Percentiles rank a stretch among this genome's conserved stretches.
Conservation (phyloP, 2,113 vertebrate species). For the Micromys minutus region DNA sequence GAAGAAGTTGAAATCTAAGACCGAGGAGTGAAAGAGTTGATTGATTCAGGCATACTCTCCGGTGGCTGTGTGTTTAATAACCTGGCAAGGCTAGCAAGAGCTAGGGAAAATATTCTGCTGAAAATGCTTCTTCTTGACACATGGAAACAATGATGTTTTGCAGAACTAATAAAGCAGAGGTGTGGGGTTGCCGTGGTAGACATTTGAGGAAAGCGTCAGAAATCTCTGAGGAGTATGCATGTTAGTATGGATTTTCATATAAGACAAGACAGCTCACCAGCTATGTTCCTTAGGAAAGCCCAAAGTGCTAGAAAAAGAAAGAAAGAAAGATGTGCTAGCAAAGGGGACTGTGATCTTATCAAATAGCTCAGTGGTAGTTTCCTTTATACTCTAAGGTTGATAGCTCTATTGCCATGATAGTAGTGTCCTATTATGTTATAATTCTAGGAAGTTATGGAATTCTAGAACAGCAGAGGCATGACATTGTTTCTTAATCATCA, state of each 20-base stretch:
- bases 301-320: neutral
- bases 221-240: neutral
- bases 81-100: neutral
- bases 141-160: slow-evolving; percentile 21
- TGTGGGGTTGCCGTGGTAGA: neutral
- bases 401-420: neutral
- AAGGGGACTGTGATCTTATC: neutral
- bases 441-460: neutral
- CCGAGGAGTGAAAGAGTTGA: neutral
- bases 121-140: neutral
- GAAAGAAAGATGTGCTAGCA: neutral
- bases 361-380: neutral
- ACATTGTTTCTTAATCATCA: neutral
- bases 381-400: neutral
- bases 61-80: neutral
- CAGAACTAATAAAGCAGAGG: slow-evolving; percentile 21
- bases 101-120: neutral
- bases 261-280: neutral
- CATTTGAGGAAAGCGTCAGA: slow-evolving; percentile 31
- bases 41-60: neutral
- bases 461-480: neutral
- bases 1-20: slow-evolving; percentile 34
- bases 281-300: neutral
- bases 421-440: neutral
- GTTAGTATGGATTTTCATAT: neutral